Evolutionary conservation across 2,113 vertebrate genomes (phyloP), one percentile per base, ranked within the genome.

Genomic region (Nestor notabilis): DNA sequence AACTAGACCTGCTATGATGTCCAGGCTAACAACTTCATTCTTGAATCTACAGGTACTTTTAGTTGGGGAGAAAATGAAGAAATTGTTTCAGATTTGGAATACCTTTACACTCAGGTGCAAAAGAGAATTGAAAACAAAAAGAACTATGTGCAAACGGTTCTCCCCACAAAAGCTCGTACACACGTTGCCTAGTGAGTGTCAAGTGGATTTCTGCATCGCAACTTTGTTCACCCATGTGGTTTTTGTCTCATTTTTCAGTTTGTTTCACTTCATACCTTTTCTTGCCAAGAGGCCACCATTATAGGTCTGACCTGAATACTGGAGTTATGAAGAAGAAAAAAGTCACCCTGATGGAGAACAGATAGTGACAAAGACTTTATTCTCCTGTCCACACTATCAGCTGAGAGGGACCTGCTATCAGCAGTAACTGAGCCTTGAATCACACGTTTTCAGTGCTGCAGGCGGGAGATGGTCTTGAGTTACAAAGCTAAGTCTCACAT

Each of bases 401-500:
- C 96, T 94, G 96, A 97, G 97, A 75, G 47, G 55, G 76, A 88
- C 90, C 96, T 97, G 95, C 96, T 98, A 98, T 98, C 98, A 97
- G 96, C 96, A 97, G 97, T 97, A 97, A 98, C 91, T 82, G 96
- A 98, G 94, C 96, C 97, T 92, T 98, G 98, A 98, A 97, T 98
- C 64, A 93, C 97, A 95, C 39, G 14, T 97, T 97, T 97, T 98
- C 96, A 96, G 21, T 83, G 95, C 97, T 97, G 95, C 97, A 96
- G 97, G 96, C 95, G 5, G 94, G 95, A 96, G 95, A 90, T 93
- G 87, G 97, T 95, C 95, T 98, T 97, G 95, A 84, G 97, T 98
- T 98, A 98, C 98, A 98, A 97, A 98, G 96, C 97, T 89, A 89
- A 95, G 94, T 90, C 96, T 96, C 96, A 47, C 96, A 96, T 98